Evolutionary conservation across 2,797 vertebrate species (phyloP), one percentile per base, ranked within the genome.

Genomic region (Girardinus metallicus): DNA sequence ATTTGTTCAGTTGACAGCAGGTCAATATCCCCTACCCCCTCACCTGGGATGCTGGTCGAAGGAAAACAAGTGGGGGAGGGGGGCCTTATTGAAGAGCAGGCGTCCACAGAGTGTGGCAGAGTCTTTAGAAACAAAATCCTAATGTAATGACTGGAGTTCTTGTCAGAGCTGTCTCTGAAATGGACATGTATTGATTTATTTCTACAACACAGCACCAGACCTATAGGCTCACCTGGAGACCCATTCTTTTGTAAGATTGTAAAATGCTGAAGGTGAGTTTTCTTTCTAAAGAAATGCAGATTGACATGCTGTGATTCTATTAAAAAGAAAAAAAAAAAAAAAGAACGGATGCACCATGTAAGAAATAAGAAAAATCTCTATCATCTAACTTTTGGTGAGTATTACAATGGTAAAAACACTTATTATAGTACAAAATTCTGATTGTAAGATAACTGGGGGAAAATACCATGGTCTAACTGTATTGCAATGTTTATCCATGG

Each of bases 221-320:
- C 79, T 79, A 78, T 23, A 76, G 9, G 26, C 68, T 49, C 73
- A 80, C 77, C 66, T 66, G 73, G 77, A 80, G n/a, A 83, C 34
- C 66, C 21, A 2, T 64, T 70, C 74, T 21, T 26, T 26, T 18
- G 9, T 81, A 49, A 80, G 73, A 82, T 79, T 68, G 75, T n/a
- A 86, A 74, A 12, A 84, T 74, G 75, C 79, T 79, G 78, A 73
- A 82, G 76, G 80, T 80, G 84, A 85, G 81, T 47, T 75, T 74
- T 72, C 57, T 49, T 49, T 49, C 47, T 49, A 21, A 49, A 49
- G 51, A 82, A 86, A 79, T 68, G 64, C 62, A 75, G 62, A 78
- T 78, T 8, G 49, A 41, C 36, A 39, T 26, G 21, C 36, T 26
- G 21, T 41, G 36, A 9, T 34, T 62, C 60, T 62, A 15, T 29